Evolutionary conservation across 2,797 vertebrate genomes (phyloP), one percentile per base, ranked within the genome.

Genomic region (Urophycis tenuis): DNA sequence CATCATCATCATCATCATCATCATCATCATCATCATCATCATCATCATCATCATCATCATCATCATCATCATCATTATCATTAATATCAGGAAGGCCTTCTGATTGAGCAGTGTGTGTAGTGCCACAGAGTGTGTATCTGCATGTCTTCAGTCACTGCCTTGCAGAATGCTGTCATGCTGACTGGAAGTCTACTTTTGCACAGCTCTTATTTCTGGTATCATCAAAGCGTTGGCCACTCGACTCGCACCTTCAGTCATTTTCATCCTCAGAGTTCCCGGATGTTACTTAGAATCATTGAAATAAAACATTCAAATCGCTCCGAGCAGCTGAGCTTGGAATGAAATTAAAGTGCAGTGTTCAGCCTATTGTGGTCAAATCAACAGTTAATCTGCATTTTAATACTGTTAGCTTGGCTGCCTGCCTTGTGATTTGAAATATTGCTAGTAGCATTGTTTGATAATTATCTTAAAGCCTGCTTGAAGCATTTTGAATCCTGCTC

Each of bases 401-500:
- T 53, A 69, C 64, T 15, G 15, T 14, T 70, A 32, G 67, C 31
- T 71, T 32, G 29, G 30, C 69, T 33, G 69, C 69, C 32, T 71
- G 69, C 30, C 31, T 31, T 19, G 69, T 71, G 69, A 33, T 33
- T 33, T 33, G 29, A 71, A 33, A 22, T 31, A 71, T 33, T 71
- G 69, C 69, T 33, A 19, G 30, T 31, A 71, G 15, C 14, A n/a
- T 31, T 71, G 69, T 67, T 29, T 32, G 6, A 19, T 71, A 22
- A 31, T 33, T 32, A 25, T 67, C n/a, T 67, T 29, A 25, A 71
- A 71, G 69, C 69, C 31, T 71, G 69, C 69, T 81, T 25, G 64
- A 49, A 75, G 73, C 75, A 53, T 81, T 60, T 74, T 75, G 30
- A 71, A 71, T 17, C 29, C 25, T 67, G 60, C 60, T 67, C 25